Percentiles rank a stretch among this genome's conserved stretches.
These are phyloP conservation scores for Dicaeum eximium DNA, from an alignment of 2,113 vertebrate genomes.

Conservation along the genomic window DNA sequence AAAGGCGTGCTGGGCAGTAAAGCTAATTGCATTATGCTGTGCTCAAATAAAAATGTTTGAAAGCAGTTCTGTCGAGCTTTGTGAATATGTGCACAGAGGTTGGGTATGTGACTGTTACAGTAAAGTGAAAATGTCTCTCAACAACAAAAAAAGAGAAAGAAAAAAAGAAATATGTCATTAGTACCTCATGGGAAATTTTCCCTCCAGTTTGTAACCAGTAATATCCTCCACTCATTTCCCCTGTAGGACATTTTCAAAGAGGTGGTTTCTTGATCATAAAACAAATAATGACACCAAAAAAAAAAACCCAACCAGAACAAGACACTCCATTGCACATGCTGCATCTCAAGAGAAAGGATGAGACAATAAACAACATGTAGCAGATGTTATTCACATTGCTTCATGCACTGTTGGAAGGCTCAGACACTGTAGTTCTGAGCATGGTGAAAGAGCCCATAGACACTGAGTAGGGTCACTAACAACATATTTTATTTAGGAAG, in stretches of 20 bases:
- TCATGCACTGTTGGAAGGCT: neutral
- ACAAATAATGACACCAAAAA: neutral
- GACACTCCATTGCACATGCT: neutral
- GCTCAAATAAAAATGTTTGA: neutral
- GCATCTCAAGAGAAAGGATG: constrained; percentile 9
- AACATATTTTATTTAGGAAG: neutral
- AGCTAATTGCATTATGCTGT: neutral
- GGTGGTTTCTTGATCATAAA: neutral
- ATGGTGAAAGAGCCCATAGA: neutral
- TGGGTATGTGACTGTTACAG: neutral
- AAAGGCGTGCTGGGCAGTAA: constrained; percentile 18
- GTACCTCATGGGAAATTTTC: neutral
- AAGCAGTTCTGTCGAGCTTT: neutral
- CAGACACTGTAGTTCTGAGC: neutral
- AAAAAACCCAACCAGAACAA: neutral
- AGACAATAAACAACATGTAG: constrained; percentile 14
- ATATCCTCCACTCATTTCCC: neutral
- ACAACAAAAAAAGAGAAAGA: neutral
- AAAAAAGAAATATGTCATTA: neutral
- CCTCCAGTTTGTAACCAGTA: neutral
- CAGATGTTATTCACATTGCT: neutral
- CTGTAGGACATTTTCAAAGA: neutral
- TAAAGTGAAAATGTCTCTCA: constrained; percentile 2
- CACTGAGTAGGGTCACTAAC: neutral
- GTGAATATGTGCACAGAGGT: neutral